Evolutionary conservation across 2,888 invertebrate species (phyloP).

Genomic region (Fragum fragum): DNA sequence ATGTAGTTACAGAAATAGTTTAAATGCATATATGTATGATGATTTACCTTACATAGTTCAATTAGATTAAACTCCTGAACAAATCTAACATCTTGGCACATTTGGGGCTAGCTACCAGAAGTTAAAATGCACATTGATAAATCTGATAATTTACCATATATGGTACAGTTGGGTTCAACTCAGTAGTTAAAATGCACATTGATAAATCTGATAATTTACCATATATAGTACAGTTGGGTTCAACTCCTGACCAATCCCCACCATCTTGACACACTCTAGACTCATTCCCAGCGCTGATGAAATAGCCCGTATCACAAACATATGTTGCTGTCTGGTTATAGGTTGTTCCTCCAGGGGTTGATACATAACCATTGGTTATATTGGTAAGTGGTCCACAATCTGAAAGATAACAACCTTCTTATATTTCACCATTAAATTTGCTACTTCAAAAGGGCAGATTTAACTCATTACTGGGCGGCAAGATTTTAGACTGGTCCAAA

Average conservation of each 20-base stretch:
- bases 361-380: constrained; percentile 27
- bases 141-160: background rate
- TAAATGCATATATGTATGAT: background rate
- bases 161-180: constrained; percentile 5
- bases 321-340: constrained; percentile 40
- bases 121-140: background rate
- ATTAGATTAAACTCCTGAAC: constrained; percentile 15
- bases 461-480: no score
- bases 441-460: no score
- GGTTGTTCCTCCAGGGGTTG: constrained; percentile 31
- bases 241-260: constrained; percentile 31
- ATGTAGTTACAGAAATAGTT: no score
- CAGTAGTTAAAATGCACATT: constrained; percentile 1
- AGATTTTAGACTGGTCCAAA: no score
- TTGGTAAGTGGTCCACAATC: constrained; percentile 38
- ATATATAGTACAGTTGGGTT: constrained; percentile 16
- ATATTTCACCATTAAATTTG: no score
- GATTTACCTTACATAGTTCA: constrained; percentile 35
- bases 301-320: constrained; percentile 35
- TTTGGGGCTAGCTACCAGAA: background rate
- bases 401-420: no score
- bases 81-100: constrained; percentile 21
- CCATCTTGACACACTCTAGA: constrained; percentile 29
- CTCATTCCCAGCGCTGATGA: constrained; percentile 16
- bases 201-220: background rate